These are phyloP conservation scores for Metellina segmentata DNA, from an alignment of 2,888 invertebrate genomes.

Conservation along the genomic window DNA sequence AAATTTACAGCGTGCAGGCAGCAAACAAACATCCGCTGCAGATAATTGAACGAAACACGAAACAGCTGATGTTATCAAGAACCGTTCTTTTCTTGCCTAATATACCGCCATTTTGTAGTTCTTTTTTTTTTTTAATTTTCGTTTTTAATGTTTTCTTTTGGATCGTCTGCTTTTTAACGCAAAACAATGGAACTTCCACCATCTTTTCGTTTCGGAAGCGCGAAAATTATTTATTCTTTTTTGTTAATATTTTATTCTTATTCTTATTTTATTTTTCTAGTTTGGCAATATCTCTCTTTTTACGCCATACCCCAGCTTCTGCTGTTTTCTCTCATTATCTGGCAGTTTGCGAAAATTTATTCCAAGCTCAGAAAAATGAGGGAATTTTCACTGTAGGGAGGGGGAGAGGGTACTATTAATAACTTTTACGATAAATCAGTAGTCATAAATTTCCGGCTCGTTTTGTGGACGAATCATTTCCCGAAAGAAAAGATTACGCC, in stretches of 20 bases:
- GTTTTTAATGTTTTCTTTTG: constrained; percentile 18
- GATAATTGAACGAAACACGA: constrained; percentile 70
- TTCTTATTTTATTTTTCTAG: neutral
- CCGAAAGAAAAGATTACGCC: constrained; percentile 47
- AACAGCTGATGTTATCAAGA: constrained; percentile 72
- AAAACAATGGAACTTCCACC: constrained; percentile 54
- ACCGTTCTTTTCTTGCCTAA: constrained; percentile 49
- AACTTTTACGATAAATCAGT: constrained; percentile 53
- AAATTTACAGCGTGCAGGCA: constrained; percentile 58
- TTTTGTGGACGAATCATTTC: constrained; percentile 43
- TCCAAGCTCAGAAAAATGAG: neutral
- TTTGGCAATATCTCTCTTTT: constrained; percentile 52
- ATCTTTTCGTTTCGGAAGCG: constrained; percentile 19
- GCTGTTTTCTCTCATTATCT: constrained; percentile 61
- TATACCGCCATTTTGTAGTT: constrained; percentile 63
- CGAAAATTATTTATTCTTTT: constrained; percentile 49
- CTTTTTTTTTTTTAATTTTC: constrained; percentile 22
- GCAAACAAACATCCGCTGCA: constrained; percentile 68
- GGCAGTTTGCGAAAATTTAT: constrained; percentile 63
- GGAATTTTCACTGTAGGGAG: neutral
- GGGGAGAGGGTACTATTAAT: constrained; percentile 45
- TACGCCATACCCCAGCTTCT: neutral
- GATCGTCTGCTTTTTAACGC: constrained; percentile 40
- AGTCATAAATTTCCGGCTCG: constrained; percentile 54
- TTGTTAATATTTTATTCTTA: neutral